phyloP scores from a whole-genome alignment of 2,888 invertebrate genomes.

The Phytoseiulus persimilis region DNA sequence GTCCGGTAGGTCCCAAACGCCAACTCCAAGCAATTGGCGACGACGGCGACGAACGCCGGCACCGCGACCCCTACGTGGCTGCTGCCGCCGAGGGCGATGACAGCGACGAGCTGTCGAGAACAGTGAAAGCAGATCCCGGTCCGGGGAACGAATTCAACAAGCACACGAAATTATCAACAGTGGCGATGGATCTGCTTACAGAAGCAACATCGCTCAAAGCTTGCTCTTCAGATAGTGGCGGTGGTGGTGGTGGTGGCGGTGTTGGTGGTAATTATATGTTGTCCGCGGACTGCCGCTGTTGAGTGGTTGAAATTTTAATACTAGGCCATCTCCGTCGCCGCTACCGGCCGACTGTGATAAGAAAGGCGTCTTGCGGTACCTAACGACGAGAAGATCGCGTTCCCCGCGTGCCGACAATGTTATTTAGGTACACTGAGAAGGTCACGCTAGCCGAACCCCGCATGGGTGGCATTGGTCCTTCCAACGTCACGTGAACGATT shows the following conservation, averaged over 20 bases:
- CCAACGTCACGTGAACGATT: too few species aligned
- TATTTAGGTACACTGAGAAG: not conserved
- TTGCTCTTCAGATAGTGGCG: not conserved
- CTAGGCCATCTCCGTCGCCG: not conserved
- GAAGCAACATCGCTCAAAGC: not conserved
- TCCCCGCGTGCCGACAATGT: not conserved
- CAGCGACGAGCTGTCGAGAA: not conserved
- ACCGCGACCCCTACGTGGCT: not conserved
- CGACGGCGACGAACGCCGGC: not conserved
- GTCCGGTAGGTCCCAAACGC: not conserved
- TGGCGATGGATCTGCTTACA: not conserved
- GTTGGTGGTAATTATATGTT: not conserved
- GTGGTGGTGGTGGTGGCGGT: not conserved
- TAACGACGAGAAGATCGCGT: conserved; percentile 5
- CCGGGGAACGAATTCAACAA: not conserved
- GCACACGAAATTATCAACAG: not conserved
- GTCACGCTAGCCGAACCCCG: not conserved
- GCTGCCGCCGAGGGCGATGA: not conserved
- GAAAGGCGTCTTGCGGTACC: conserved; percentile 5
- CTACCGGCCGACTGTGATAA: not conserved
- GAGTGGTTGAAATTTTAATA: not conserved
- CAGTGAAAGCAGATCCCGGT: not conserved
- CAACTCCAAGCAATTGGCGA: not conserved
- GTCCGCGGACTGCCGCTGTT: not conserved
- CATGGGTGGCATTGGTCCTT: not conserved